Percentiles rank a stretch among this genome's conserved stretches.
phyloP scores from a whole-genome alignment of 2,797 vertebrate genomes.

The Heliangelus exortis region DNA sequence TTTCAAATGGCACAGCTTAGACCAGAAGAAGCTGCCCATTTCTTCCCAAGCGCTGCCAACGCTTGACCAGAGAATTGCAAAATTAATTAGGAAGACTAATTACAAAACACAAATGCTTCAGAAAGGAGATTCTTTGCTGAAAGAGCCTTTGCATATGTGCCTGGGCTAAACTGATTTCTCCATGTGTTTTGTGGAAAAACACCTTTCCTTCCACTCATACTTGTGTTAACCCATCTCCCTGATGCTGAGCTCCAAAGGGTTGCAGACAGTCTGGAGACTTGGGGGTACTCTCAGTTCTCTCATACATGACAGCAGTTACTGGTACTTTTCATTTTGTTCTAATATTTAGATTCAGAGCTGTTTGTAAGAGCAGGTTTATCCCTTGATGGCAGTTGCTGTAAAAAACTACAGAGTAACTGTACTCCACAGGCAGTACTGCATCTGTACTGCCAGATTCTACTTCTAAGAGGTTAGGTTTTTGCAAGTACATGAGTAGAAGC shows the following conservation, averaged over 20 bases:
- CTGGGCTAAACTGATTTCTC: not conserved
- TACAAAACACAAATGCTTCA: not conserved
- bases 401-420: not conserved
- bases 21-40: not conserved
- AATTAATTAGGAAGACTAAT: not conserved
- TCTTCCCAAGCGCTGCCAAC: not conserved
- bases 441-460: not conserved
- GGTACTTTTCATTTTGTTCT: not conserved
- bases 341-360: not conserved
- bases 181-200: not conserved
- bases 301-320: not conserved
- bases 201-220: not conserved
- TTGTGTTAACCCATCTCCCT: not conserved
- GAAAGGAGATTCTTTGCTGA: not conserved
- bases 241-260: not conserved
- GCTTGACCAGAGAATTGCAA: not conserved
- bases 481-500: not conserved
- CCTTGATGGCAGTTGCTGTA: not conserved
- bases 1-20: not conserved
- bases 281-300: not conserved
- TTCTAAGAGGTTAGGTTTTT: not conserved
- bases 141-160: not conserved
- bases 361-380: not conserved
- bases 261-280: not conserved
- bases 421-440: not conserved